Evolutionary conservation across 2,888 invertebrate genomes (phyloP).

Genomic region (Troides oblongomaculatus): DNA sequence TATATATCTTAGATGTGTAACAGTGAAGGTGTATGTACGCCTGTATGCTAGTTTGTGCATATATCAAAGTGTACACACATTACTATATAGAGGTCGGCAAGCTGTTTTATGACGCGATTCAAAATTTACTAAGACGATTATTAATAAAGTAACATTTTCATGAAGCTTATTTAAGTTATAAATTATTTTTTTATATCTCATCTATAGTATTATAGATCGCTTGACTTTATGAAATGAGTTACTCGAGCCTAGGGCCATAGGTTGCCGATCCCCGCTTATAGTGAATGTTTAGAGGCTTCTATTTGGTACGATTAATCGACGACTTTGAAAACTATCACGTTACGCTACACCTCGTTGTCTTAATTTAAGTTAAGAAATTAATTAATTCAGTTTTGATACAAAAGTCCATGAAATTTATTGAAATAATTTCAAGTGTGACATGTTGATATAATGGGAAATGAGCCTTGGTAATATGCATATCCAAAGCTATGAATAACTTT

Average conservation of each 20-base stretch:
- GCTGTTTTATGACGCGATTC: no score
- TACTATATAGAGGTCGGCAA: not conserved
- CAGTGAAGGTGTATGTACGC: not conserved
- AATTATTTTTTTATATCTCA: no score
- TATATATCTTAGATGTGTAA: not conserved
- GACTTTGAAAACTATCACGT: not conserved
- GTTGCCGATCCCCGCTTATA: not conserved
- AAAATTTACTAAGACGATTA: no score
- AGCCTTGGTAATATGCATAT: no score
- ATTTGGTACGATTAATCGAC: conserved; percentile 16
- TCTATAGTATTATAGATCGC: no score
- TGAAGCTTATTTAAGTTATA: no score
- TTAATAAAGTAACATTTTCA: no score
- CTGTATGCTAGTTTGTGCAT: not conserved
- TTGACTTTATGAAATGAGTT: no score
- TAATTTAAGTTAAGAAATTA: not conserved
- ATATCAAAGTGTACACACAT: not conserved
- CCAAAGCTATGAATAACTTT: no score
- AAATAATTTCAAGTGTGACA: not conserved
- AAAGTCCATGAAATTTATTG: not conserved
- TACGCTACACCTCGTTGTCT: not conserved
- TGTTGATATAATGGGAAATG: no score
- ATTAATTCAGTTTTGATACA: not conserved
- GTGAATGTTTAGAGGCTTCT: conserved; percentile 2
- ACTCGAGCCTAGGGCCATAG: no score